Evolutionary conservation across 1,140 invertebrate genomes (phyloP), one percentile per base, ranked within the genome.

Genomic region (Gonatopus flavifemur): DNA sequence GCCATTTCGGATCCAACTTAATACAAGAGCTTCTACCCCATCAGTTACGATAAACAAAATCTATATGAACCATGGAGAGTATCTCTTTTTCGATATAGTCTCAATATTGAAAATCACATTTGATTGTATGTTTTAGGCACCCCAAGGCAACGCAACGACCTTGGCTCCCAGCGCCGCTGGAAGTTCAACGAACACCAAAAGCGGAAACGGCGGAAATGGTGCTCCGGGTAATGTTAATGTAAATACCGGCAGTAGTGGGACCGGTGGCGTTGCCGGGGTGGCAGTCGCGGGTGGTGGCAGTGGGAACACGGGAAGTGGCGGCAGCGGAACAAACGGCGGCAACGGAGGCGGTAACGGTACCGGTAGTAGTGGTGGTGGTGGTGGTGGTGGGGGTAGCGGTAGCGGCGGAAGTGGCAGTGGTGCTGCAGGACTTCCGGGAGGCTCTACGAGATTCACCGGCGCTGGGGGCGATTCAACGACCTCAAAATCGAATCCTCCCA

Each of bases 171-270:
- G 65, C 6, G 59, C 61, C 39, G 69, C 67, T 35, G 72, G 51
- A 47, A 72, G 62, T 55, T 66, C 65, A 61, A 74, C 78, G 41
- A 59, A 74, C 9, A 69, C 78, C 38, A 78, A 82, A 55, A 81
- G 81, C 59, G 79, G 79, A 36, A 74, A 80, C 12, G 64, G 64
- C 2, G 72, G 74, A n/a, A n/a, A n/a, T n/a, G n/a, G n/a, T n/a
- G n/a, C n/a, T n/a, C n/a, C n/a, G n/a, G n/a, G n/a, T n/a, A n/a
- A n/a, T n/a, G n/a, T n/a, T n/a, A n/a, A n/a, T n/a, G n/a, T n/a
- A n/a, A n/a, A n/a, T n/a, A n/a, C n/a, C n/a, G n/a, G n/a, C n/a
- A n/a, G n/a, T n/a, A n/a, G n/a, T n/a, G n/a, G n/a, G n/a, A n/a
- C n/a, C n/a, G n/a, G n/a, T n/a, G n/a, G n/a, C n/a, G n/a, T n/a